Evolutionary conservation across 2,797 vertebrate genomes (phyloP), one percentile per base, ranked within the genome.

Genomic region (Lagocephalus sceleratus): DNA sequence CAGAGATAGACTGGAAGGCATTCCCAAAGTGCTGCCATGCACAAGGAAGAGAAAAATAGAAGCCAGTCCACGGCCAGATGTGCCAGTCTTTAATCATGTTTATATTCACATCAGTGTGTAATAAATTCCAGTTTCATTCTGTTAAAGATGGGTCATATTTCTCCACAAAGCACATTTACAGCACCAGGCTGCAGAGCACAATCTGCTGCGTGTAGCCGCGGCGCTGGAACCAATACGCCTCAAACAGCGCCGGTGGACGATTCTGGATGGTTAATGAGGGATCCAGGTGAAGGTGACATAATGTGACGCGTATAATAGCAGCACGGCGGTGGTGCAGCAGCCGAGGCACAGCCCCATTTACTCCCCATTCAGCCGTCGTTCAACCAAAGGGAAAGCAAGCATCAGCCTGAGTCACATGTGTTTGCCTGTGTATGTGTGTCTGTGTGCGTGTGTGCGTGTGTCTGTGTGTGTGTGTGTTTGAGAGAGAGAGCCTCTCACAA

Each of bases 231-330:
- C 46, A 58, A 43, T 41, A 20, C 50, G 51, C 53, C 50, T 12
- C 23, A 14, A 5, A 1, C 47, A 5, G 48, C 39, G 20, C 44
- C 6, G 2, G 15, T 0, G 41, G 43, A 52, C 21, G 51, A 39
- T 54, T 70, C 12, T 22, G 52, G 56, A 54, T 75, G 70, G 51
- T 76, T 76, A 71, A 84, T 74, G 79, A 71, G 48, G 19, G 22
- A 46, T 63, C 49, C 53, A 39, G 71, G 66, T 63, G 68, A 52
- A 60, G 51, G 73, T 71, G 82, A 69, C 77, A 63, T 62, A 44
- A 68, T 45, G 78, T 45, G 69, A 66, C 65, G 57, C 26, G 15
- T 26, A 47, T 60, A 72, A 75, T 5, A 56, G 45, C 59, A 19
- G 58, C 70, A 43, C 51, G 16, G 57, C 2, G 43, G 57, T 0